Conservation (phyloP, 2,113 vertebrate species). For the Neodon shergylaensis region DNA sequence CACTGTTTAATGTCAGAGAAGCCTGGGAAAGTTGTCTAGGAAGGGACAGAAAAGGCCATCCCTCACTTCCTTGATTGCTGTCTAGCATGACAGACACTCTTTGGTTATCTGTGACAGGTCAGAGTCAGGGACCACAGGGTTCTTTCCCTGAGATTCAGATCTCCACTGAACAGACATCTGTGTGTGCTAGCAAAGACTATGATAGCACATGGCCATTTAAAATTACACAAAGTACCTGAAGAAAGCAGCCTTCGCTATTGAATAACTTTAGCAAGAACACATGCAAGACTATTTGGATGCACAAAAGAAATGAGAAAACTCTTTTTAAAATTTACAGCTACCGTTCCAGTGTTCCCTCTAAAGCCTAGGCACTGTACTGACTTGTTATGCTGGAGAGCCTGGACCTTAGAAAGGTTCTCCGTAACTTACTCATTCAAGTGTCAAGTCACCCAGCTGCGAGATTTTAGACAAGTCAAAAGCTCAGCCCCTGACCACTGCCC, state of each 20-base stretch:
- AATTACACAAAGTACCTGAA: neutral
- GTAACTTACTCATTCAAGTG: neutral
- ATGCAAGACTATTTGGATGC: neutral
- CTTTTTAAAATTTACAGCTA: neutral
- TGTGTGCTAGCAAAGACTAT: neutral
- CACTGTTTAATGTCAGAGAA: neutral
- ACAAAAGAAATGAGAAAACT: constrained; percentile 32
- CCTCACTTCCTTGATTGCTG: rapidly evolving
- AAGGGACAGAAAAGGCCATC: neutral
- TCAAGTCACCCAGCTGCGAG: neutral
- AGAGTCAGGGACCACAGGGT: neutral
- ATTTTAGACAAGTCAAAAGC: neutral
- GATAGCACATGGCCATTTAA: neutral
- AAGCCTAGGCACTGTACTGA: neutral
- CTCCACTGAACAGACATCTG: neutral
- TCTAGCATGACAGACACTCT: neutral
- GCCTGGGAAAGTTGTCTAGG: neutral
- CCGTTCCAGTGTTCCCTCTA: neutral
- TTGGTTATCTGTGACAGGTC: neutral
- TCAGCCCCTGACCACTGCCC: neutral
- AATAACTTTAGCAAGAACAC: neutral
- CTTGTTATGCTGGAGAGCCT: neutral
- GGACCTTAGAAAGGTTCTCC: neutral
- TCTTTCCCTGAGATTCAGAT: neutral
- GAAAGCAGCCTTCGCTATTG: neutral